A percentile compares a stretch with the other conserved stretches of the same genome.
Conservation (phyloP, 1,140 invertebrate genomes). For the Chrysomallon squamiferum region DNA sequence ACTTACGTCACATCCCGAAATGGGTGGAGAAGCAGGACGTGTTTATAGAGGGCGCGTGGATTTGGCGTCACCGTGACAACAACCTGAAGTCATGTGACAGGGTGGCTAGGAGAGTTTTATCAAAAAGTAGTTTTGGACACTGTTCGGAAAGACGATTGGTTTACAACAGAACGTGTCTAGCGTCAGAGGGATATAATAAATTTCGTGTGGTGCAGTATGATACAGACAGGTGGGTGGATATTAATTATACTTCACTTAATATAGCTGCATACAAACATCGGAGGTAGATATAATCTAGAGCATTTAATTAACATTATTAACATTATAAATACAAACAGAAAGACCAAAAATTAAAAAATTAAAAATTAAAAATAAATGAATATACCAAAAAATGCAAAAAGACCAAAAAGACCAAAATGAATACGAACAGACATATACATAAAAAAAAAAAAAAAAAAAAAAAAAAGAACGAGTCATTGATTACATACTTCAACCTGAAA, state of each 20-base stretch:
- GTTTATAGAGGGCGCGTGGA: constrained; percentile 18
- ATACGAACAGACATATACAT: too few species aligned
- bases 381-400: too few species aligned
- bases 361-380: too few species aligned
- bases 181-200: constrained; percentile 13
- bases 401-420: too few species aligned
- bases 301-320: too few species aligned
- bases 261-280: too few species aligned
- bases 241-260: neutral
- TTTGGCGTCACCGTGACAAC: constrained; percentile 15
- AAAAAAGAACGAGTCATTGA: too few species aligned
- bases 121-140: constrained; percentile 20
- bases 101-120: constrained; percentile 12
- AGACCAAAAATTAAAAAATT: too few species aligned
- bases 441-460: too few species aligned
- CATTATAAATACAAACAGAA: too few species aligned
- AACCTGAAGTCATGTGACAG: constrained; percentile 31
- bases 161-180: constrained; percentile 32
- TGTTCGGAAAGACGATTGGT: constrained; percentile 30
- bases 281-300: too few species aligned
- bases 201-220: constrained; percentile 29
- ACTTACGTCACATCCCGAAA: constrained; percentile 32
- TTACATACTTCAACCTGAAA: too few species aligned
- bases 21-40: constrained; percentile 45
- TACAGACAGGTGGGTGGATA: constrained; percentile 20